Evolutionary conservation across 53 echinoderm and acorn worm species (phyloP).

Genomic region (Luidia sarsii): DNA sequence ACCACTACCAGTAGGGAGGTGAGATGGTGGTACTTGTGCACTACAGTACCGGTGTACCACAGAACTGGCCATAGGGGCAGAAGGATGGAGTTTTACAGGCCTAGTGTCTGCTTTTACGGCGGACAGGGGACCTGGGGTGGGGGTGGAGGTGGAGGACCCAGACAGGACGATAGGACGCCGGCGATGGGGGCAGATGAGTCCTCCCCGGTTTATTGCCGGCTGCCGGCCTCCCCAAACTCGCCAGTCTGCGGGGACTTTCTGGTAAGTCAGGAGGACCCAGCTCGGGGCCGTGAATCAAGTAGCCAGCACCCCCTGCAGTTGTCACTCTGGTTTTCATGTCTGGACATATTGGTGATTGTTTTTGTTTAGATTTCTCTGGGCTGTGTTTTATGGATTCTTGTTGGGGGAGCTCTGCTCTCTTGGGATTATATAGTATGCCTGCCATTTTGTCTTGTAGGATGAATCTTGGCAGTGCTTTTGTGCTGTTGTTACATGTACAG

Average conservation of each 20-base stretch:
- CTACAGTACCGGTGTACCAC: too few relatives aligned
- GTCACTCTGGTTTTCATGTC: neutral
- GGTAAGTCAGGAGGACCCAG: conserved; percentile 22
- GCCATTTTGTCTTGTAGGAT: conserved; percentile 3
- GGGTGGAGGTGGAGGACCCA: neutral
- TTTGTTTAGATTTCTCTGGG: too few relatives aligned
- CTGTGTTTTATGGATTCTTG: neutral
- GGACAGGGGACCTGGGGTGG: too few relatives aligned
- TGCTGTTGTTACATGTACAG: neutral
- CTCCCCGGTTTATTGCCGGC: conserved; percentile 18
- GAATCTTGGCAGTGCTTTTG: neutral
- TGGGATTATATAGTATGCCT: neutral
- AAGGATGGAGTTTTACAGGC: conserved; percentile 25
- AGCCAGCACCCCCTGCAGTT: too few relatives aligned
- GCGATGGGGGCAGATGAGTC: neutral
- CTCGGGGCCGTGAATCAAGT: neutral
- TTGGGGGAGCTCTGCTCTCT: neutral
- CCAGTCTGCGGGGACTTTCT: conserved; percentile 40
- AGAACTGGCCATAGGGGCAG: too few relatives aligned
- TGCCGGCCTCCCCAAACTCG: conserved; percentile 27
- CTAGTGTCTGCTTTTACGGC: conserved; percentile 33
- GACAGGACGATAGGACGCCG: neutral
- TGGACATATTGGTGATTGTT: too few relatives aligned
- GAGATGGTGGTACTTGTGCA: too few relatives aligned
- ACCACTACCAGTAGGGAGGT: too few relatives aligned